Conservation (phyloP, 2,888 invertebrate species). For the Blastobasis lacticolella region DNA sequence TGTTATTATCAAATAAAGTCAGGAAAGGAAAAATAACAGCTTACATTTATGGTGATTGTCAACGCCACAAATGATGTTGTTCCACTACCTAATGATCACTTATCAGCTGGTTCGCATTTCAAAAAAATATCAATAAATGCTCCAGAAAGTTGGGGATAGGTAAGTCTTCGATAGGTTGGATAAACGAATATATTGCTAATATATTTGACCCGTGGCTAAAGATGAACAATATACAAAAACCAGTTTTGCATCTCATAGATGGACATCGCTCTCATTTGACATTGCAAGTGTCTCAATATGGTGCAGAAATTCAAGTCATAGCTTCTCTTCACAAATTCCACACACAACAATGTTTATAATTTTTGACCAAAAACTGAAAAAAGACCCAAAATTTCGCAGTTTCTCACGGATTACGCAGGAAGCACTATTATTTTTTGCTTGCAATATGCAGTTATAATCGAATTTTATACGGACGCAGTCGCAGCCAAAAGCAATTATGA, state of each 20-base stretch:
- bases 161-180: slow-evolving; percentile 40
- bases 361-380: no score
- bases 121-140: slow-evolving; percentile 13
- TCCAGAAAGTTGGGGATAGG: slow-evolving; percentile 30
- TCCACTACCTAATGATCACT: slow-evolving; percentile 9
- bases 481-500: no score
- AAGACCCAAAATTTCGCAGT: no score
- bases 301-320: slow-evolving; percentile 25
- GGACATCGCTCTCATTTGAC: slow-evolving; percentile 39
- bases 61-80: slow-evolving; percentile 9
- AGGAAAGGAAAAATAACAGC: slow-evolving; percentile 11
- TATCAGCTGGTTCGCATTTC: slow-evolving; percentile 7
- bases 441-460: no score
- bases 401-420: no score
- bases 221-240: slow-evolving; percentile 22
- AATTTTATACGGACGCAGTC: no score
- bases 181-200: slow-evolving; percentile 39
- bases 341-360: no score
- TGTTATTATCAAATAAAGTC: slow-evolving; percentile 11
- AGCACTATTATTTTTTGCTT: no score
- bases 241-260: slow-evolving; percentile 30
- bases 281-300: slow-evolving; percentile 33
- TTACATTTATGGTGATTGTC: slow-evolving; percentile 9
- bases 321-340: slow-evolving; percentile 36
- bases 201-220: slow-evolving; percentile 33